Percentiles rank a stretch among this genome's conserved stretches.
These are phyloP conservation scores for Balearica regulorum DNA, from an alignment of 2,797 vertebrate genomes.

Conservation along the genomic window DNA sequence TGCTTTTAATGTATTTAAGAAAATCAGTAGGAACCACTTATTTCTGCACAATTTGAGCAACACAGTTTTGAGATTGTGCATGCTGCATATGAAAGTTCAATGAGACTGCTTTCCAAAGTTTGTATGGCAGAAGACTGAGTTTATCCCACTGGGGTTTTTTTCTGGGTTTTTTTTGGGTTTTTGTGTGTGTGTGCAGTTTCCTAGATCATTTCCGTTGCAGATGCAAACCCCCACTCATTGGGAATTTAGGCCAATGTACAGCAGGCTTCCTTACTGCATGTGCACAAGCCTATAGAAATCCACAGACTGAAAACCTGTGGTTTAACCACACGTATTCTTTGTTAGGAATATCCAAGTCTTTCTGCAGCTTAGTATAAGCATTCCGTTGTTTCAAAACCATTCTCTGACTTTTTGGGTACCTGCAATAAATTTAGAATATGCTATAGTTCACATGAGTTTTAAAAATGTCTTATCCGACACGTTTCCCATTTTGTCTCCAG, in stretches of 20 bases:
- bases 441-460: background rate
- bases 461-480: background rate
- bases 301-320: background rate
- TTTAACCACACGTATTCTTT: background rate
- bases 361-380: background rate
- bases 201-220: rapidly evolving
- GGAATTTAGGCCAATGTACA: background rate
- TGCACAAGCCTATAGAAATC: background rate
- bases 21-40: background rate
- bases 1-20: background rate
- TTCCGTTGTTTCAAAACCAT: background rate
- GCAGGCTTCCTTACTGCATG: background rate
- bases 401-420: background rate
- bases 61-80: background rate
- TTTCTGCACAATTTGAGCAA: background rate
- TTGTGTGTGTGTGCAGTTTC: background rate
- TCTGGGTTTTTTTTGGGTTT: too few species aligned
- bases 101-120: background rate
- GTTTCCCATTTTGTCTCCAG: background rate
- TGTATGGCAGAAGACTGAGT: background rate
- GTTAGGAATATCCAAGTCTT: background rate
- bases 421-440: background rate
- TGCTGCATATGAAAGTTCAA: background rate
- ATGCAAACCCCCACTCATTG: background rate
- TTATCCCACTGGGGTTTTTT: background rate